Evolutionary conservation across 2,113 vertebrate species (phyloP).

Genomic region (Leptocoma aspasia): DNA sequence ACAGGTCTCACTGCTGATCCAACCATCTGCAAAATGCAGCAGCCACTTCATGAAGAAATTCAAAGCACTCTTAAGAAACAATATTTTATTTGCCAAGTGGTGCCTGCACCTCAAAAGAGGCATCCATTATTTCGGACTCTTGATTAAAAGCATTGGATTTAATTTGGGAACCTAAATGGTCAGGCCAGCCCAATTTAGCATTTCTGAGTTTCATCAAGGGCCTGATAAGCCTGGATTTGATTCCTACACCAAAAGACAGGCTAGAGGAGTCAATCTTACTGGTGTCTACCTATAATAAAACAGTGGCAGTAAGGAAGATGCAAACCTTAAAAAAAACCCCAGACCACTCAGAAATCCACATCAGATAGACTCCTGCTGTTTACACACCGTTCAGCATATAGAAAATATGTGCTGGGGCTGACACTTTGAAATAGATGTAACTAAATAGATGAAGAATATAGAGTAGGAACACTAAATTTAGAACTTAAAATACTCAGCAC

Average conservation of each 20-base stretch:
- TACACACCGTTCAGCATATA: background rate
- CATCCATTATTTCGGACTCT: background rate
- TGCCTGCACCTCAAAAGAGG: background rate
- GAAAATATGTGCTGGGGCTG: background rate
- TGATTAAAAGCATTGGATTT: background rate
- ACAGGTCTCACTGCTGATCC: background rate
- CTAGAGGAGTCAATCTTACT: background rate
- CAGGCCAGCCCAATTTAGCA: background rate
- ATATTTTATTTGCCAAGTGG: background rate
- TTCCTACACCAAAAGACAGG: background rate
- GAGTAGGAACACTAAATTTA: background rate
- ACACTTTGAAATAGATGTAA: background rate
- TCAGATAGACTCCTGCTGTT: background rate
- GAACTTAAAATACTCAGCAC: background rate
- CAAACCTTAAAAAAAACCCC: background rate
- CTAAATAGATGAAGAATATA: background rate
- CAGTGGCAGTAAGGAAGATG: background rate
- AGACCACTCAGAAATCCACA: background rate
- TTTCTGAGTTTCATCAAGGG: background rate
- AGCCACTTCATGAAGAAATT: background rate
- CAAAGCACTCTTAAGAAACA: background rate
- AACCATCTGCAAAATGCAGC: constrained; percentile 16
- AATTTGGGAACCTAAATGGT: background rate
- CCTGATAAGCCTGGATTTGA: background rate
- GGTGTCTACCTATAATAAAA: background rate